These are phyloP conservation scores for Archilochus colubris DNA, from an alignment of 2,113 vertebrate species.

Conservation along the genomic window DNA sequence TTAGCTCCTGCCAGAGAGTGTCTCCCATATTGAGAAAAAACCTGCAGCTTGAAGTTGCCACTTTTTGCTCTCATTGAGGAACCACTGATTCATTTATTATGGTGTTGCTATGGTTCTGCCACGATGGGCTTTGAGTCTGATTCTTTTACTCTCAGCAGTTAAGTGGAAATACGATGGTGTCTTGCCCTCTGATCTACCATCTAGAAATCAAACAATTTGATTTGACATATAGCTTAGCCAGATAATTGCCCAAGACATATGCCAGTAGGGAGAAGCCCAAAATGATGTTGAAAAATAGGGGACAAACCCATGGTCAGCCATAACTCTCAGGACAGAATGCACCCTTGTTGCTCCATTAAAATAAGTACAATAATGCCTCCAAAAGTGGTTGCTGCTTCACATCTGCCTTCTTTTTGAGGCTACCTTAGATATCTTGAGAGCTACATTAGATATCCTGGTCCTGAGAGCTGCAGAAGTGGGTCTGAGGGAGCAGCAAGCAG, in stretches of 20 bases:
- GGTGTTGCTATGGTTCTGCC: background rate
- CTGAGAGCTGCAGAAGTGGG: background rate
- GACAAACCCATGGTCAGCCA: background rate
- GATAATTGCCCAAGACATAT: background rate
- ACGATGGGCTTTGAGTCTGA: background rate
- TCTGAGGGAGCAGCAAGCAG: background rate
- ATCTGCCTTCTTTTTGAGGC: background rate
- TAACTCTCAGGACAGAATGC: background rate
- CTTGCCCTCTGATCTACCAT: background rate
- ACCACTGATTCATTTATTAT: background rate
- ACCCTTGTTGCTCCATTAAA: background rate
- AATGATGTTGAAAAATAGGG: background rate
- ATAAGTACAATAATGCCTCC: background rate
- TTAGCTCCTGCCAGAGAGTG: background rate
- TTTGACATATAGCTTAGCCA: background rate
- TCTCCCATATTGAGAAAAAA: conserved; percentile 39
- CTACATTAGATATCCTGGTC: background rate
- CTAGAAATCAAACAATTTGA: background rate
- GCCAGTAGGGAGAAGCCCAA: background rate
- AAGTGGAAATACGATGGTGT: background rate
- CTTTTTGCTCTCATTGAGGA: conserved; percentile 1
- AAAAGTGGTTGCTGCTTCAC: background rate
- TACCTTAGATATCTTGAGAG: background rate
- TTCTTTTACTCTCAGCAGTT: background rate
- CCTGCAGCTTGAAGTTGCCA: conserved; percentile 42